phyloP scores from a whole-genome alignment of 2,888 invertebrate species.

The Lordiphosa andalusiaca region DNA sequence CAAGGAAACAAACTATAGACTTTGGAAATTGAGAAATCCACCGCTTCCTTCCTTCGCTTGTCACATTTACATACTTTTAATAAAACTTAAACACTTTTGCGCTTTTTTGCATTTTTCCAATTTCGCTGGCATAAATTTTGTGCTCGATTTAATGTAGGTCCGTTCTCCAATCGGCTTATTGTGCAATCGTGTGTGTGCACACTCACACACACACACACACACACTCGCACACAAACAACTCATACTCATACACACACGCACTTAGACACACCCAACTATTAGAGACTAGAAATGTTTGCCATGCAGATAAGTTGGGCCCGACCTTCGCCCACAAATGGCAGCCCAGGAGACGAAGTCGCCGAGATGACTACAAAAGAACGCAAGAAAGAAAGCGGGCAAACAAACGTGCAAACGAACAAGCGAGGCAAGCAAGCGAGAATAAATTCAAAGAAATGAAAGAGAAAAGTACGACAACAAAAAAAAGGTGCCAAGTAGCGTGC shows the following conservation, averaged over 20 bases:
- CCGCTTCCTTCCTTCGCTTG: neutral
- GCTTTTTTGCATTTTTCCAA: conserved; percentile 28
- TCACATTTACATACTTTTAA: conserved; percentile 7
- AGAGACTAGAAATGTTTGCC: conserved; percentile 45
- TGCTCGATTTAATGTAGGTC: conserved; percentile 55
- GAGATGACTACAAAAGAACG: conserved; percentile 14
- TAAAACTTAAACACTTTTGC: conserved; percentile 13
- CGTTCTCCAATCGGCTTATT: conserved; percentile 57
- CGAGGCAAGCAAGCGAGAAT: conserved; percentile 33
- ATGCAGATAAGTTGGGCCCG: conserved; percentile 63
- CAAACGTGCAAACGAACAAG: conserved; percentile 23
- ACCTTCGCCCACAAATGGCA: conserved; percentile 67
- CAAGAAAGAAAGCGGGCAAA: conserved; percentile 36
- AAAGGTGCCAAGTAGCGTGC: conserved; percentile 75
- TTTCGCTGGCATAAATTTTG: conserved; percentile 52
- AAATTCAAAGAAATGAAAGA: conserved; percentile 45
- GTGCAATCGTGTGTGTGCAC: conserved; percentile 66
- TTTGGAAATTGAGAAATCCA: too few relatives aligned
- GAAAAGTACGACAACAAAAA: conserved; percentile 22
- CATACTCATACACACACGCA: conserved; percentile 18
- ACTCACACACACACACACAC: conserved; percentile 44
- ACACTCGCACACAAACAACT: conserved; percentile 24
- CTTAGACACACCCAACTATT: conserved; percentile 28
- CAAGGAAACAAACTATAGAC: too few relatives aligned
- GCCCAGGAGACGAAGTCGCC: too few relatives aligned